Percentiles rank a stretch among this genome's conserved stretches.
Evolutionary conservation across 2,797 vertebrate genomes (phyloP).

Genomic region (Lophius americanus): DNA sequence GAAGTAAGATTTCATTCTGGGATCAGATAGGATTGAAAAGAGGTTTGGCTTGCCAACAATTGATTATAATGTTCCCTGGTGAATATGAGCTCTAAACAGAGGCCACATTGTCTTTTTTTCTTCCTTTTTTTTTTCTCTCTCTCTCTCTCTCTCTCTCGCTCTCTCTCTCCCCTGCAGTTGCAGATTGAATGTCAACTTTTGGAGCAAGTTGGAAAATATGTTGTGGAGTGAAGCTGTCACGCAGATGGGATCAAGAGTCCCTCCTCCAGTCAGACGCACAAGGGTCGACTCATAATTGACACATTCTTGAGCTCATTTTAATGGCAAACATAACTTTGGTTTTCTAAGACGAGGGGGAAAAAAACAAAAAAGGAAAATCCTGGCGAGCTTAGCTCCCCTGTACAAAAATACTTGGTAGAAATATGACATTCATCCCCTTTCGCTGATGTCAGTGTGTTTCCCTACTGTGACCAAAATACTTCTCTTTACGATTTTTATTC

Average conservation of each 20-base stretch:
- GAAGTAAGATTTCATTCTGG: conserved; percentile 47
- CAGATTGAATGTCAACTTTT: conserved; percentile 80
- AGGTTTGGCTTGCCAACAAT: conserved; percentile 78
- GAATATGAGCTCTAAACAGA: conserved; percentile 77
- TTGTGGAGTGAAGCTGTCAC: conserved; percentile 61
- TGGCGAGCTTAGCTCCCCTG: conserved; percentile 74
- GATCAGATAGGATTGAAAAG: conserved; percentile 51
- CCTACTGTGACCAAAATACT: conserved; percentile 75
- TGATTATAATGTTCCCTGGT: conserved; percentile 77
- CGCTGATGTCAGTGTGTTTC: conserved; percentile 74
- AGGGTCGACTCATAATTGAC: conserved; percentile 66
- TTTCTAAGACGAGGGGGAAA: conserved; percentile 76
- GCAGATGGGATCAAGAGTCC: conserved; percentile 59
- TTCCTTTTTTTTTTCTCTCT: conserved; percentile 38
- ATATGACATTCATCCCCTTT: conserved; percentile 76
- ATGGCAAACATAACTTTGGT: conserved; percentile 87
- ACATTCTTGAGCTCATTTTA: conserved; percentile 83
- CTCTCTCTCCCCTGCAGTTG: conserved; percentile 37
- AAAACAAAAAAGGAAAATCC: conserved; percentile 51
- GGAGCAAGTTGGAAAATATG: conserved; percentile 76
- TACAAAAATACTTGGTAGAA: conserved; percentile 83
- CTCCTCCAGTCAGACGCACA: conserved; percentile 61
- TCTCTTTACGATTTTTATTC: conserved; percentile 58
- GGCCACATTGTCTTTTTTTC: conserved; percentile 78
- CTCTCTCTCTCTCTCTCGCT: conserved; percentile 30